Percentiles rank a stretch among this genome's conserved stretches.
phyloP scores from a whole-genome alignment of 2,113 vertebrate genomes.

The Uropsilus gracilis region DNA sequence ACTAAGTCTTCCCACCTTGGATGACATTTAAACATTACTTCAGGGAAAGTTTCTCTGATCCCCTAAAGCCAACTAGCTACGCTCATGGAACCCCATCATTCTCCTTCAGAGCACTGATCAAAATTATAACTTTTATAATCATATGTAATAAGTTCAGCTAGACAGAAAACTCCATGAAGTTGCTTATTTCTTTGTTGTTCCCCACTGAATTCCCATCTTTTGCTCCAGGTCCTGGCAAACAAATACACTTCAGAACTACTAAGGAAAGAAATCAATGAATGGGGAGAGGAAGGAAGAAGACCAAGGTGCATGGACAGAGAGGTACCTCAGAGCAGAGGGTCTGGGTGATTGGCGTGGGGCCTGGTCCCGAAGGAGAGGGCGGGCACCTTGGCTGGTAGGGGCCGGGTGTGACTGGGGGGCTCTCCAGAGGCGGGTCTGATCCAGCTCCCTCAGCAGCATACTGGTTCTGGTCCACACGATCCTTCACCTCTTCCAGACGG shows the following conservation, averaged over 20 bases:
- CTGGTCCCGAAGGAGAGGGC: conserved; percentile 36
- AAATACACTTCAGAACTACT: background rate
- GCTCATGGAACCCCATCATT: background rate
- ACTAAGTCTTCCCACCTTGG: background rate
- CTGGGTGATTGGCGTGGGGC: rapidly evolving
- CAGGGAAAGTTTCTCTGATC: background rate
- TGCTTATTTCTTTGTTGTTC: background rate
- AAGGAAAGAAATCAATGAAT: background rate
- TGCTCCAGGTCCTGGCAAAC: background rate
- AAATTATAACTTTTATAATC: background rate
- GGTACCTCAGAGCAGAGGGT: conserved; percentile 84
- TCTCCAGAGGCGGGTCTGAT: background rate
- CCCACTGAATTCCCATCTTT: background rate
- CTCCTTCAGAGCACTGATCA: background rate
- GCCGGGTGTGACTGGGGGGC: background rate
- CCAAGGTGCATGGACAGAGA: rapidly evolving
- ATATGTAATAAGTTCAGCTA: background rate
- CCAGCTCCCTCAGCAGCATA: background rate
- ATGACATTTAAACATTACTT: background rate
- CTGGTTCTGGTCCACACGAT: conserved; percentile 81
- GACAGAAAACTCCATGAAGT: background rate
- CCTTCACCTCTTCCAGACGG: conserved; percentile 90
- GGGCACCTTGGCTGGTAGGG: background rate
- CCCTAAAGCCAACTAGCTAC: background rate
- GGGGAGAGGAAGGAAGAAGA: background rate